phyloP scores from a whole-genome alignment of 2,113 vertebrate species.

The Chaenogobius annularis region DNA sequence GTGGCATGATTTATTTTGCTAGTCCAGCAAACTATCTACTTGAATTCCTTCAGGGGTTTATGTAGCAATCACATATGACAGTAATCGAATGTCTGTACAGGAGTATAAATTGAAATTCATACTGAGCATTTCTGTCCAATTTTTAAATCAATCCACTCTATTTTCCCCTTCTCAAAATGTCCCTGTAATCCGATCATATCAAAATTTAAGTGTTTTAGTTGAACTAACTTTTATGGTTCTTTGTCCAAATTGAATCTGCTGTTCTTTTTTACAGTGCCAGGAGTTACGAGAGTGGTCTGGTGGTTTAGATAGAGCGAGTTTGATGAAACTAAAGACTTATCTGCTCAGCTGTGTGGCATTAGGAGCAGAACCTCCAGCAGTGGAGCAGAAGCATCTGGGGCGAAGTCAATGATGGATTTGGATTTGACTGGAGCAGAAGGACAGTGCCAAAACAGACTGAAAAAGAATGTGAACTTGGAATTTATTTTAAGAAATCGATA shows the following conservation, averaged over 20 bases:
- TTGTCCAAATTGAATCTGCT: conserved; percentile 5
- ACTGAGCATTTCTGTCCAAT: conserved; percentile 36
- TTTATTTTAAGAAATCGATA: neutral
- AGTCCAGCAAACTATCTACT: neutral
- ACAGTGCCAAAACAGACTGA: neutral
- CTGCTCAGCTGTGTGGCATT: conserved; percentile 29
- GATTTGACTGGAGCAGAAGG: neutral
- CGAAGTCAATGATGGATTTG: conserved; percentile 25
- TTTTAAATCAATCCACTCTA: conserved; percentile 10
- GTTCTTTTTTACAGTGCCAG: conserved; percentile 28
- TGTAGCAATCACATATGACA: conserved; percentile 18
- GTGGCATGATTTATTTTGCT: neutral
- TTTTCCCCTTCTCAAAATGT: conserved; percentile 31
- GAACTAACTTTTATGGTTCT: conserved; percentile 19
- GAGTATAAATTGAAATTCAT: conserved; percentile 39
- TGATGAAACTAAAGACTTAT: conserved; percentile 57
- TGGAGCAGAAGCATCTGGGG: conserved; percentile 28
- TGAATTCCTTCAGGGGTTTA: neutral
- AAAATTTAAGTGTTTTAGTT: conserved; percentile 25
- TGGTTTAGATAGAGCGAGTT: conserved; percentile 26
- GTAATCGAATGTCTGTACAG: conserved; percentile 42
- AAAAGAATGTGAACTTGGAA: neutral
- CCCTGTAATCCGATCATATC: conserved; percentile 50
- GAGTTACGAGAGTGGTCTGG: conserved; percentile 19
- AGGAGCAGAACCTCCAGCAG: conserved; percentile 25